Evolutionary conservation across 1,140 invertebrate genomes (phyloP), one percentile per base, ranked within the genome.

Genomic region (Pygmarrhopalites habei): DNA sequence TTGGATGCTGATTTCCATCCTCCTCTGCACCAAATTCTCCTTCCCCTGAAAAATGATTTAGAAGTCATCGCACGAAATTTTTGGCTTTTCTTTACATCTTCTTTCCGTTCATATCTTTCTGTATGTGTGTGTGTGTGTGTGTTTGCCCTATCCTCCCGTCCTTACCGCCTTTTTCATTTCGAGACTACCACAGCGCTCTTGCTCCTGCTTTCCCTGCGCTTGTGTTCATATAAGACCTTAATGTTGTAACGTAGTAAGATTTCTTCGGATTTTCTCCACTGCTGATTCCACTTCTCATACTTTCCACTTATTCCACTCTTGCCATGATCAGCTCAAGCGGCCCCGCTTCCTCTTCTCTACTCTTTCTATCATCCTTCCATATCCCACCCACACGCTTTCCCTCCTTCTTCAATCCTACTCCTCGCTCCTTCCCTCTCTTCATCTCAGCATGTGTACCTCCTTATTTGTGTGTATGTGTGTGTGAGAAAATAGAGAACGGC

Each of bases 191-290:
- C n/a, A n/a, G n/a, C n/a, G n/a, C n/a, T n/a, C n/a, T n/a, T n/a
- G n/a, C n/a, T n/a, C n/a, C n/a, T n/a, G n/a, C n/a, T n/a, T n/a
- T n/a, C n/a, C n/a, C n/a, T n/a, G n/a, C n/a, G n/a, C n/a, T n/a
- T n/a, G n/a, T n/a, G n/a, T n/a, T n/a, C n/a, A 46, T 46, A 19
- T 46, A 5, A 46, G 44, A 17, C 44, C 4, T 46, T 46, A 46
- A 46, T 46, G 44, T 46, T 46, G 44, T 46, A 46, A 46, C 44
- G 44, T 46, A 46, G 44, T 46, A 5, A 46, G n/a, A 46, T 46
- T 46, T 46, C 44, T 46, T 5, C 21, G 44, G 44, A 46, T 46
- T 46, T 46, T 46, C 44, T 46, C n/a, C 44, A 46, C 44, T 46
- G 19, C 44, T 46, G 44, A 46, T n/a, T 46, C 44, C 44, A 46